Percentiles rank a stretch among this genome's conserved stretches.
These are phyloP conservation scores for Xanthia icteritia DNA, from an alignment of 2,888 invertebrate genomes.

Conservation along the genomic window DNA sequence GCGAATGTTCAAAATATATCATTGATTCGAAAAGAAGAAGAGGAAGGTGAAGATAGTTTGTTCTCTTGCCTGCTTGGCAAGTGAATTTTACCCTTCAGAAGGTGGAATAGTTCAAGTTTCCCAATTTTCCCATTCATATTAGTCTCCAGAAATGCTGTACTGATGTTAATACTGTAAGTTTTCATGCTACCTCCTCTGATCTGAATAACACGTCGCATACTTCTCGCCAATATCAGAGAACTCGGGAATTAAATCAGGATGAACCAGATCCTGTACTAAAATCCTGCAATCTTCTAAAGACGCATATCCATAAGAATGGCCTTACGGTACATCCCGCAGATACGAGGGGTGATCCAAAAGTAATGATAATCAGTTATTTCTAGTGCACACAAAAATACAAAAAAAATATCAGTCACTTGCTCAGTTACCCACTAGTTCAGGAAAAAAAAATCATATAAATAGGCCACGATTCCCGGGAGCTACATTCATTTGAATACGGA, in stretches of 20 bases:
- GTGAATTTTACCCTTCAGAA: not conserved
- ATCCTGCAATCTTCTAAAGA: conserved; percentile 21
- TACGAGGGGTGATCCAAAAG: no score
- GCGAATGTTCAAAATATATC: not conserved
- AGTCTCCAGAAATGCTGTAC: not conserved
- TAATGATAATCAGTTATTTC: no score
- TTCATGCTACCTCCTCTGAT: not conserved
- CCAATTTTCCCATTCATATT: not conserved
- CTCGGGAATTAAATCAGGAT: not conserved
- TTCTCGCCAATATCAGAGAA: not conserved
- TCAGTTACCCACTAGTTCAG: no score
- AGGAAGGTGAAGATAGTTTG: not conserved
- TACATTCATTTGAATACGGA: no score
- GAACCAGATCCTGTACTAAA: conserved; percentile 10
- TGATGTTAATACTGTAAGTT: not conserved
- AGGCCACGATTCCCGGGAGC: no score
- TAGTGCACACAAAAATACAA: no score
- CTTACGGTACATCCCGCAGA: conserved; percentile 34
- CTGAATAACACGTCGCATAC: not conserved
- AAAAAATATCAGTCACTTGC: no score
- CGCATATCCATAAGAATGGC: conserved; percentile 20
- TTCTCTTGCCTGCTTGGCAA: not conserved
- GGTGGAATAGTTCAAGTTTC: not conserved
- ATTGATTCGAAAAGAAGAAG: not conserved
- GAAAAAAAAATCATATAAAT: no score